Evolutionary conservation across 2,113 vertebrate genomes (phyloP).

Genomic region (Psittacula cyanocephala): DNA sequence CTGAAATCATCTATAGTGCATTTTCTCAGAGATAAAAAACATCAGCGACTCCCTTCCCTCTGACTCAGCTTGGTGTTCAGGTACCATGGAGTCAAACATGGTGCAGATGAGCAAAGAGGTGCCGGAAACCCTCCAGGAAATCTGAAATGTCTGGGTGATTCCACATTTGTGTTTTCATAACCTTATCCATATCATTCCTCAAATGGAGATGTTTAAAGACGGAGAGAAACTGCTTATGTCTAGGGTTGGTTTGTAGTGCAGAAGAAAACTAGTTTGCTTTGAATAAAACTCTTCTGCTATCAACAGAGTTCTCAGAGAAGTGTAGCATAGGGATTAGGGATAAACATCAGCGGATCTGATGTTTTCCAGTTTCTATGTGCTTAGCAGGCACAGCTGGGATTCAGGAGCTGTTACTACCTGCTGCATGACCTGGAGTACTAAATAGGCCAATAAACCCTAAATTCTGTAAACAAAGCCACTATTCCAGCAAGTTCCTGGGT

Average conservation of each 20-base stretch:
- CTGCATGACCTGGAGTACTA: not conserved
- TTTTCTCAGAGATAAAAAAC: slow-evolving; percentile 53
- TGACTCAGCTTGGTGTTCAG: slow-evolving; percentile 46
- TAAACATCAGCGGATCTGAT: not conserved
- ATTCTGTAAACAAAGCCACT: not conserved
- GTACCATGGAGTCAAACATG: slow-evolving; percentile 5
- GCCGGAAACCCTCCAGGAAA: slow-evolving; percentile 26
- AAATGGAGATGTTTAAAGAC: not conserved
- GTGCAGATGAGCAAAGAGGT: not conserved
- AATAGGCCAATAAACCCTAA: not conserved
- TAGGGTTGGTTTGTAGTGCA: not conserved
- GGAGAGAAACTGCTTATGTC: slow-evolving; percentile 19
- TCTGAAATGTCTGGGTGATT: slow-evolving; percentile 16
- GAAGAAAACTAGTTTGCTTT: not conserved
- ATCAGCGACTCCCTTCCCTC: slow-evolving; percentile 16
- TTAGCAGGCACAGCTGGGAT: not conserved
- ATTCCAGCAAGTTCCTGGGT: not conserved
- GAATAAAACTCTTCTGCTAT: not conserved
- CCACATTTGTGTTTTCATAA: slow-evolving; percentile 19
- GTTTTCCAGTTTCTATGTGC: not conserved
- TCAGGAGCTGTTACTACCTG: not conserved
- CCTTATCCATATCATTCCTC: not conserved
- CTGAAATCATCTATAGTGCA: slow-evolving; percentile 32
- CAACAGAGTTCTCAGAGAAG: not conserved
- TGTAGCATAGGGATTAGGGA: not conserved